phyloP scores from a whole-genome alignment of 1,140 invertebrate genomes.

The Drosophila arizonae region DNA sequence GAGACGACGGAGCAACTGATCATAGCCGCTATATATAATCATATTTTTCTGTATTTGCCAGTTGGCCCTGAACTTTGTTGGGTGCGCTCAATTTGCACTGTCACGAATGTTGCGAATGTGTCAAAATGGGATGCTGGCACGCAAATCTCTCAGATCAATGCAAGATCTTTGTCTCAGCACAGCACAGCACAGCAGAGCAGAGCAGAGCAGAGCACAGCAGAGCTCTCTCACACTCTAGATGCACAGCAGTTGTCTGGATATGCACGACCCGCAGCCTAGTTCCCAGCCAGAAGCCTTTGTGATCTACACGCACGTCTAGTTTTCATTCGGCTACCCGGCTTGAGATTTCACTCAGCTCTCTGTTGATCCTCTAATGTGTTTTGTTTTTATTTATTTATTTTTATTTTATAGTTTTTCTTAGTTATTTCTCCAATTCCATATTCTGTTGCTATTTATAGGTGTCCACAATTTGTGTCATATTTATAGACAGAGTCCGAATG shows the following conservation, averaged over 20 bases:
- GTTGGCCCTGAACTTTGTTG: constrained; percentile 74
- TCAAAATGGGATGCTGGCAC: constrained; percentile 49
- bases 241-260: background rate
- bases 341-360: no score
- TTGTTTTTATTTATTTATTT: no score
- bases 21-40: constrained; percentile 5
- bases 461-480: background rate
- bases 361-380: no score
- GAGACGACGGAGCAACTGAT: no score
- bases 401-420: background rate
- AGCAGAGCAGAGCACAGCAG: background rate
- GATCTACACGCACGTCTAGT: no score
- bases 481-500: background rate
- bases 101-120: constrained; percentile 66
- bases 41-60: constrained; percentile 29
- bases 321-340: no score
- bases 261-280: background rate
- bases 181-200: background rate
- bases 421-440: background rate
- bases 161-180: constrained; percentile 56
- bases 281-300: background rate
- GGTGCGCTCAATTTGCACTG: constrained; percentile 71
- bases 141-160: constrained; percentile 45
- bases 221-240: background rate
- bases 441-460: background rate